phyloP scores from a whole-genome alignment of 1,140 invertebrate species.

The Trialeurodes vaporariorum region DNA sequence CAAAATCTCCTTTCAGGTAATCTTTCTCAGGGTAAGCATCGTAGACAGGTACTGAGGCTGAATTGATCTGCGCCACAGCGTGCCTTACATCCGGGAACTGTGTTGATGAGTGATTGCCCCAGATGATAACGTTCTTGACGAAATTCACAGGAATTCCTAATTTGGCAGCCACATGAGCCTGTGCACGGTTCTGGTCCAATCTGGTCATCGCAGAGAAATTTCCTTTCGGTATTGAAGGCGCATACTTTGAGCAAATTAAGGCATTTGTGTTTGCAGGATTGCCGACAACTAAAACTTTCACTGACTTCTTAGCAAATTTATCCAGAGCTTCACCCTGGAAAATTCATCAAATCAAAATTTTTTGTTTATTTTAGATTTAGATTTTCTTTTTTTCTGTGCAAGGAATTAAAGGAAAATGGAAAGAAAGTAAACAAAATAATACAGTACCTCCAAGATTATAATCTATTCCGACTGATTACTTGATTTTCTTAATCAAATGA shows the following conservation, averaged over 20 bases:
- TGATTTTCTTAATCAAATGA: too few relatives aligned
- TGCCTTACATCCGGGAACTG: conserved; percentile 94
- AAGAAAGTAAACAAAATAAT: too few relatives aligned
- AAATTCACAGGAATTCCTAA: conserved; percentile 21
- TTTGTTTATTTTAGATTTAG: too few relatives aligned
- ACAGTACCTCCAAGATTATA: too few relatives aligned
- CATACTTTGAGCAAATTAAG: conserved; percentile 88
- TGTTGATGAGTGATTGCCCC: conserved; percentile 99
- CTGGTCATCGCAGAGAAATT: conserved; percentile 98
- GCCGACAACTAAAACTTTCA: conserved; percentile 95
- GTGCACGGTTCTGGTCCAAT: conserved; percentile 78
- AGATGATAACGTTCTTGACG: conserved; percentile 83
- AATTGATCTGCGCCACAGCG: conserved; percentile 52
- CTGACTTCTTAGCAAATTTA: conserved; percentile 83
- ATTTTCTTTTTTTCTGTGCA: too few relatives aligned
- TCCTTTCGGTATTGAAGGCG: conserved; percentile 90
- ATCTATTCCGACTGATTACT: too few relatives aligned
- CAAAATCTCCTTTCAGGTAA: conserved; percentile 72
- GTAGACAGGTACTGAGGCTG: conserved; percentile 40
- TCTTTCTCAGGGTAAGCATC: conserved; percentile 67
- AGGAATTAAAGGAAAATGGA: too few relatives aligned
- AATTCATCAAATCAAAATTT: too few relatives aligned
- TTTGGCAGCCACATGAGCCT: conserved; percentile 22
- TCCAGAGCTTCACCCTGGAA: conserved; percentile 75
- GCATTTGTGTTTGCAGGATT: conserved; percentile 99